Evolutionary conservation across 2,888 invertebrate species (phyloP).

Genomic region (Meandrusa payeni): DNA sequence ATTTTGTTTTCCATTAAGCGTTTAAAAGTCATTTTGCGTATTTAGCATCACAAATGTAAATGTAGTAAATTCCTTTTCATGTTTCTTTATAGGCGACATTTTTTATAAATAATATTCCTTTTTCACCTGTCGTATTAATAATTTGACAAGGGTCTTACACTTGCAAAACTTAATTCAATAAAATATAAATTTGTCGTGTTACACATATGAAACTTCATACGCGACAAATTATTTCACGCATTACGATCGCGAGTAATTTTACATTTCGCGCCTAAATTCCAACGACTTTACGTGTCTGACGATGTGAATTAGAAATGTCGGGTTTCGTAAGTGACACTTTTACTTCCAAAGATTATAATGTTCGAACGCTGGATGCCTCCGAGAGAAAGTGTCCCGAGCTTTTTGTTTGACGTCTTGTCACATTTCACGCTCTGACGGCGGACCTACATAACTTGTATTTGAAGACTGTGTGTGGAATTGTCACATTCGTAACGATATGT

Average conservation of each 20-base stretch:
- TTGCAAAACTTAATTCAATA: too few relatives aligned
- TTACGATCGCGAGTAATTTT: neutral
- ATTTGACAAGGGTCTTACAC: conserved; percentile 11
- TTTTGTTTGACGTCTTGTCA: conserved; percentile 37
- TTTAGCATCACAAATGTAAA: too few relatives aligned
- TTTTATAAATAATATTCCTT: too few relatives aligned
- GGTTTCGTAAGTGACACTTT: conserved; percentile 57
- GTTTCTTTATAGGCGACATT: too few relatives aligned
- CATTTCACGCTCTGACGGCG: conserved; percentile 30
- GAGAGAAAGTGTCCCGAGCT: conserved; percentile 41
- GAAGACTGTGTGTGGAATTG: conserved; percentile 24
- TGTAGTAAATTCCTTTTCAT: too few relatives aligned
- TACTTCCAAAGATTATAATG: conserved; percentile 46
- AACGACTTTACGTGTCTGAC: conserved; percentile 11
- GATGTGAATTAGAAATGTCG: conserved; percentile 35
- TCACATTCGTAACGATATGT: conserved; percentile 22
- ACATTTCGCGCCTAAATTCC: conserved; percentile 9
- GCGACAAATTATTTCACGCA: neutral
- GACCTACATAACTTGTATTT: conserved; percentile 24
- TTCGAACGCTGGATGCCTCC: conserved; percentile 30
- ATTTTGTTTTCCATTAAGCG: too few relatives aligned
- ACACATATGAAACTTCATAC: too few relatives aligned
- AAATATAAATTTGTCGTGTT: too few relatives aligned
- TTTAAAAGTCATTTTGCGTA: too few relatives aligned
- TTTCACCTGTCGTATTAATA: neutral